Percentiles rank a stretch among this genome's conserved stretches.
Evolutionary conservation across 2,888 invertebrate genomes (phyloP).

Genomic region (Auanema freiburgensis): DNA sequence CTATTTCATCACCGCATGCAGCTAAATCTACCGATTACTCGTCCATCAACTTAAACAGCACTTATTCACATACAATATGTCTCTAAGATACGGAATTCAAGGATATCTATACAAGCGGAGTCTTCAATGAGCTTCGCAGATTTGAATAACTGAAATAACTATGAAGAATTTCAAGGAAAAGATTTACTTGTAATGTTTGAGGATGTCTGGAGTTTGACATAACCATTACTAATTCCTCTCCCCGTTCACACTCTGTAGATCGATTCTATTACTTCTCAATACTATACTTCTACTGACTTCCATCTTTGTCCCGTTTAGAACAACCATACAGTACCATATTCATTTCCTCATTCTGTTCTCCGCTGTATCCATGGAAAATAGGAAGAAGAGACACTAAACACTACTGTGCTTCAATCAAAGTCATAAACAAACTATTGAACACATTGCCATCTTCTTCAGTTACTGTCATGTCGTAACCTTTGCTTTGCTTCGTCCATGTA

Average conservation of each 20-base stretch:
- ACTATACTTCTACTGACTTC: background rate
- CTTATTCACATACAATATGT: slow-evolving; percentile 39
- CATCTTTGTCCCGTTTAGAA: slow-evolving; percentile 23
- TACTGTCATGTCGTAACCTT: slow-evolving; percentile 36
- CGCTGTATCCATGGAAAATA: slow-evolving; percentile 46
- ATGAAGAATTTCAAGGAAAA: background rate
- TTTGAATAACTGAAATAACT: slow-evolving; percentile 38
- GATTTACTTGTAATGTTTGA: slow-evolving; percentile 33
- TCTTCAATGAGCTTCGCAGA: slow-evolving; percentile 52
- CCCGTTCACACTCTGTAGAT: slow-evolving; percentile 33
- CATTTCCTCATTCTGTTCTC: slow-evolving; percentile 52
- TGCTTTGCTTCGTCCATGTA: slow-evolving; percentile 26
- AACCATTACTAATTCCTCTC: slow-evolving; percentile 41
- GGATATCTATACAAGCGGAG: slow-evolving; percentile 46
- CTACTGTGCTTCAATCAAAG: background rate
- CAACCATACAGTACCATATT: slow-evolving; percentile 47
- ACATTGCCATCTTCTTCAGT: slow-evolving; percentile 17
- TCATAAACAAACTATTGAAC: slow-evolving; percentile 10
- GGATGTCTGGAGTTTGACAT: slow-evolving; percentile 52
- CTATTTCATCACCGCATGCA: slow-evolving; percentile 43
- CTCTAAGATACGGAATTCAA: slow-evolving; percentile 41
- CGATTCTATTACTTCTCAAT: background rate
- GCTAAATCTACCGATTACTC: slow-evolving; percentile 25
- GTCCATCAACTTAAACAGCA: background rate
- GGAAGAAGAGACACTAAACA: slow-evolving; percentile 40